Conservation (phyloP, 2,888 invertebrate genomes). For the Lasioglossum pauxillum region DNA sequence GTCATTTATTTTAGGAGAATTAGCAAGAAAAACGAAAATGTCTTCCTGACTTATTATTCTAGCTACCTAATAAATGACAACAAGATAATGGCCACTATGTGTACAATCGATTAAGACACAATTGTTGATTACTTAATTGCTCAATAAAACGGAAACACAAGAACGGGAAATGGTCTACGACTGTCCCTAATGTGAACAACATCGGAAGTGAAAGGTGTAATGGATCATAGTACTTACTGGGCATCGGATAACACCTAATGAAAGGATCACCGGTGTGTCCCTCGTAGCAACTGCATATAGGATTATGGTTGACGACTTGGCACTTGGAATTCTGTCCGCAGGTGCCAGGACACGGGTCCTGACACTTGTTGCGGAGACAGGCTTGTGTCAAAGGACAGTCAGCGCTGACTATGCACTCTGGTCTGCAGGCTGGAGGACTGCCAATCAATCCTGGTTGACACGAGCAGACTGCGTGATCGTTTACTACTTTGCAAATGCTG, state of each 20-base stretch:
- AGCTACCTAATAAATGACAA: neutral
- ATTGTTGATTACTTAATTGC: no score
- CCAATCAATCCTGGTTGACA: constrained; percentile 90
- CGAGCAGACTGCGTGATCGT: constrained; percentile 90
- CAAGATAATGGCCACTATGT: no score
- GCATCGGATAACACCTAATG: constrained; percentile 85
- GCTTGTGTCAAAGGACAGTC: constrained; percentile 92
- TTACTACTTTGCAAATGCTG: constrained; percentile 89
- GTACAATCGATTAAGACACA: no score
- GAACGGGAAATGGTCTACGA: neutral
- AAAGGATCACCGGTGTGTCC: constrained; percentile 93
- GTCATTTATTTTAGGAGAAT: neutral
- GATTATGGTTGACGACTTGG: constrained; percentile 92
- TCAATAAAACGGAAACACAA: no score
- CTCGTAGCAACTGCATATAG: constrained; percentile 91
- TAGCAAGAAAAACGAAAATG: neutral
- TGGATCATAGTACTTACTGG: constrained; percentile 84
- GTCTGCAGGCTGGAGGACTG: constrained; percentile 91
- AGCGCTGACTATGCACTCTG: constrained; percentile 92
- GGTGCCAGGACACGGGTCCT: constrained; percentile 91
- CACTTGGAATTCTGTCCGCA: constrained; percentile 93
- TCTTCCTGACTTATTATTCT: no score
- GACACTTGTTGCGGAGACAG: constrained; percentile 91
- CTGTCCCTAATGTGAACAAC: neutral
- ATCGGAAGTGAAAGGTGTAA: neutral